Evolutionary conservation across 2,113 vertebrate genomes (phyloP), one percentile per base, ranked within the genome.

Genomic region (Dasyprocta punctata): DNA sequence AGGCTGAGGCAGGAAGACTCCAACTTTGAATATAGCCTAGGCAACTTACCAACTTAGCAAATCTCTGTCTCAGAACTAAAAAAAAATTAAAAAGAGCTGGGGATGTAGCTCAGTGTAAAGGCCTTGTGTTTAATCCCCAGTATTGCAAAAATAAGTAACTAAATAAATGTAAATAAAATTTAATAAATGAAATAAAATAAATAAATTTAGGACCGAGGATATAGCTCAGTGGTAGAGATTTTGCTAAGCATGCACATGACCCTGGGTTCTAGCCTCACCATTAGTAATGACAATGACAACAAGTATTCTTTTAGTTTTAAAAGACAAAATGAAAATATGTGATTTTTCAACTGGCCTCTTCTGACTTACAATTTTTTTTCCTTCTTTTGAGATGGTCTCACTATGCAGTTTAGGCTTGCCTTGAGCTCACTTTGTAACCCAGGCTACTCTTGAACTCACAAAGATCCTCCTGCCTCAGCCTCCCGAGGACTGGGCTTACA

Each of bases 241-340:
- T 75, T 75, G 73, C 41, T 75, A 44, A 22, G 73, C 73, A 77
- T 47, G 5, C 2, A 0, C 26, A 49, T 20, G 26, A 26, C 73
- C 11, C 73, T 44, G 24, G 13, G 41, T 49, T 47, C 24, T 38
- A 77, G 14, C 73, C 24, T 77, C 41, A 16, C 13, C 30, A 28
- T 28, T 10, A 77, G 22, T 5, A 77, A 47, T 12, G 22, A 73
- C n/a, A 71, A 38, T 17, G 7, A 71, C 1, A 7, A 71, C 13
- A 75, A 60, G 8, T 38, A 41, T 71, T 38, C 44, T 78, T 78
- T 95, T 36, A 83, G 26, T 49, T 94, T 95, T 90, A 94, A 97
- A 89, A 86, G 14, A 96, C 52, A 89, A 96, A 88, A 58, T 90
- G 52, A 78, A 86, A 94, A 86, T 49, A n/a, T n/a, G n/a, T n/a